These are phyloP conservation scores for Drosophila greeni DNA, from an alignment of 2,888 invertebrate species.

Conservation along the genomic window DNA sequence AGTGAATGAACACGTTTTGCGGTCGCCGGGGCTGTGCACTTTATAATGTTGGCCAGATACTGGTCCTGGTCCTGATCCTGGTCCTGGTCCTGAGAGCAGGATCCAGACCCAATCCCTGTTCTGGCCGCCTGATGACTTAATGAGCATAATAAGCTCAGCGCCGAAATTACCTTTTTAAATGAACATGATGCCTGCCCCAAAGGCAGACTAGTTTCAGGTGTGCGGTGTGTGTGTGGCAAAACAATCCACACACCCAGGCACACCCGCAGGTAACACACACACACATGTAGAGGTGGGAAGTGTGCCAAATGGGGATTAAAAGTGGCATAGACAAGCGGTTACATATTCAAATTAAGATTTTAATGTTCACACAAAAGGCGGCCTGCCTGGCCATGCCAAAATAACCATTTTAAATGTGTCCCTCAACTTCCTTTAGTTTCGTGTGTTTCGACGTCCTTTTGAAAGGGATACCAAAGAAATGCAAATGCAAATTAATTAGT, in stretches of 20 bases:
- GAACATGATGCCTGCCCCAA: conserved; percentile 63
- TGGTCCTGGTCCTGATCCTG: conserved; percentile 21
- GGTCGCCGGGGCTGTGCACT: conserved; percentile 54
- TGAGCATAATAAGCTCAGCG: conserved; percentile 72
- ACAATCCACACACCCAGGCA: conserved; percentile 28
- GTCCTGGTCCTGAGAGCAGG: conserved; percentile 21
- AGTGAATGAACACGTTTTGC: conserved; percentile 60
- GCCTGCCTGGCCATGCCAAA: conserved; percentile 11
- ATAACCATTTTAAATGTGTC: conserved; percentile 25
- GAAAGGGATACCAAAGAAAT: conserved; percentile 40
- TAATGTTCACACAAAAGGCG: conserved; percentile 54
- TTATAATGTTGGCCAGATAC: conserved; percentile 55
- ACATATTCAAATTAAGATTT: conserved; percentile 72
- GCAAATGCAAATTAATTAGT: conserved; percentile 63
- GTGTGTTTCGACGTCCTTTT: not conserved
- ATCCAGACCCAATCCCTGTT: conserved; percentile 21
- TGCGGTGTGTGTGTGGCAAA: conserved; percentile 9
- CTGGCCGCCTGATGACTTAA: conserved; percentile 66
- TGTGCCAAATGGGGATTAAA: conserved; percentile 55
- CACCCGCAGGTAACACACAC: conserved; percentile 24
- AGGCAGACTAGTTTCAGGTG: conserved; percentile 28
- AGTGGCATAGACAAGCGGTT: conserved; percentile 67
- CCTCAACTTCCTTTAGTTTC: too few species aligned
- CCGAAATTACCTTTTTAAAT: conserved; percentile 74
- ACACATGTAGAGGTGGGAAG: conserved; percentile 23